Evolutionary conservation across 1,140 invertebrate species (phyloP).

Genomic region (Drosophila arawakana): DNA sequence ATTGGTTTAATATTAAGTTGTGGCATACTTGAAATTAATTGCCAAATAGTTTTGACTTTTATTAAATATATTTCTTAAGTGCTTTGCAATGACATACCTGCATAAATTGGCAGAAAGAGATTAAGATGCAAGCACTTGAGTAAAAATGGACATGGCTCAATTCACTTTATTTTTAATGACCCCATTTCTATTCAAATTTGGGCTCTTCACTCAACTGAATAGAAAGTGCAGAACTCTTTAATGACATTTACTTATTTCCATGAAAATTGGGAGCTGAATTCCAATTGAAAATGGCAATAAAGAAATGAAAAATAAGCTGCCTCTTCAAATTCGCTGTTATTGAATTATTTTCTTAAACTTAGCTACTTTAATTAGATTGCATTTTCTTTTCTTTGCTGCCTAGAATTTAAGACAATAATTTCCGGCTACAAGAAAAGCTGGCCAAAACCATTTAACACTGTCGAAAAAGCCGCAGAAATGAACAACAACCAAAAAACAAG

Average conservation of each 20-base stretch:
- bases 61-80: neutral
- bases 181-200: too few species aligned
- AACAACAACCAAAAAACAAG: neutral
- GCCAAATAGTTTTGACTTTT: neutral
- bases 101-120: too few species aligned
- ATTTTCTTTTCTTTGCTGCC: neutral
- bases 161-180: too few species aligned
- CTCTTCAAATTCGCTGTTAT: neutral
- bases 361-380: neutral
- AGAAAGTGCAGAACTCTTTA: too few species aligned
- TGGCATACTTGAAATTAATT: neutral
- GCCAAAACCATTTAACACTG: conserved; percentile 6
- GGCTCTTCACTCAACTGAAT: too few species aligned
- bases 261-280: too few species aligned
- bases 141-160: too few species aligned
- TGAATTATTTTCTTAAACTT: neutral
- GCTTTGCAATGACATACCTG: too few species aligned
- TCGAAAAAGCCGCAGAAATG: neutral
- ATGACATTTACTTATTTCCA: too few species aligned
- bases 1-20: conserved; percentile 4
- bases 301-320: too few species aligned
- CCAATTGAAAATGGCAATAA: too few species aligned
- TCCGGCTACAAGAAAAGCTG: conserved; percentile 2
- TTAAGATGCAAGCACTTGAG: too few species aligned
- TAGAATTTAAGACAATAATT: neutral